phyloP scores from a whole-genome alignment of 2,113 vertebrate species.

The Cyphomyrus plagiostoma region DNA sequence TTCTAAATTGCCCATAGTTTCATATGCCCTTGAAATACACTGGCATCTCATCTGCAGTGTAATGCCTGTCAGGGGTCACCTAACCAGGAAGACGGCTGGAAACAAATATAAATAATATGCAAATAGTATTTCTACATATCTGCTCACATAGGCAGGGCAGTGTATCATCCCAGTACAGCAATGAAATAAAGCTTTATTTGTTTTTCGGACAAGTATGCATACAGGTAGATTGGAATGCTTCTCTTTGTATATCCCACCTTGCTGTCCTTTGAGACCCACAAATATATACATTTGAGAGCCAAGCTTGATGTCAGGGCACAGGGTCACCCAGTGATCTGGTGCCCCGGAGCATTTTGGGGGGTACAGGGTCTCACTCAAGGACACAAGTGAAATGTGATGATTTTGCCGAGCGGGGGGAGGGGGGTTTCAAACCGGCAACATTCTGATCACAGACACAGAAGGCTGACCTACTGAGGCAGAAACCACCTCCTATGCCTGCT shows the following conservation, averaged over 20 bases:
- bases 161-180: not conserved
- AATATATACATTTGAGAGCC: not conserved
- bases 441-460: not conserved
- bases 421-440: not conserved
- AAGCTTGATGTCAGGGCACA: not conserved
- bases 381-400: not conserved
- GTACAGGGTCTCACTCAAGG: not conserved
- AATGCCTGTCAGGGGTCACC: not conserved
- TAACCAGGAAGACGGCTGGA: not conserved
- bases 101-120: not conserved
- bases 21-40: not conserved
- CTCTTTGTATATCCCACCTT: not conserved
- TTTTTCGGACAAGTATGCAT: not conserved
- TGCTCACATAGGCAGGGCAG: not conserved
- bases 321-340: not conserved
- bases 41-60: not conserved
- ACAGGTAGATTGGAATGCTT: not conserved
- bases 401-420: not conserved
- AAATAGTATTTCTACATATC: not conserved
- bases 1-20: not conserved
- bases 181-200: not conserved
- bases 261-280: not conserved
- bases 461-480: not conserved
- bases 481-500: not conserved
- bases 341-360: not conserved